A percentile compares a stretch with the other conserved stretches of the same genome.
These are phyloP conservation scores for Albula goreensis DNA, from an alignment of 2,113 vertebrate genomes.

Conservation along the genomic window DNA sequence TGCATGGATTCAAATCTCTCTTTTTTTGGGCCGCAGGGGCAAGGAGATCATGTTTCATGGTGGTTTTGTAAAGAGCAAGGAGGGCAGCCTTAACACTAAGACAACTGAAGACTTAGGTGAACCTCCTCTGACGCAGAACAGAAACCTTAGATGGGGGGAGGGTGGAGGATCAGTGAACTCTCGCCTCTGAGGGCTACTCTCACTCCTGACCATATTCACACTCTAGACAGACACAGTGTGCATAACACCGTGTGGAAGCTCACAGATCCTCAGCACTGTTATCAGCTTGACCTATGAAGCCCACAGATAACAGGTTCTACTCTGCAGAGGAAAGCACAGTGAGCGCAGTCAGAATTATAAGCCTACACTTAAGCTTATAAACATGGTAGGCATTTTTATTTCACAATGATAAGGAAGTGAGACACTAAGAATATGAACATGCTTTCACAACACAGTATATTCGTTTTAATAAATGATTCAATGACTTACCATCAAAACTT, in stretches of 20 bases:
- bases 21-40: background rate
- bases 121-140: background rate
- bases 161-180: background rate
- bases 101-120: background rate
- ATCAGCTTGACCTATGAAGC: no score
- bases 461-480: background rate
- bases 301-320: no score
- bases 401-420: no score
- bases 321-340: no score
- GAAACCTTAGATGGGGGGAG: background rate
- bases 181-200: background rate
- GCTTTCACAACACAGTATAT: background rate
- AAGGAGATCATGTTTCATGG: background rate
- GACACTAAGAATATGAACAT: background rate
- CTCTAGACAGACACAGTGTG: background rate
- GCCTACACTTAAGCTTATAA: no score
- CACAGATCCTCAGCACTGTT: background rate
- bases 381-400: no score
- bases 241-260: no score
- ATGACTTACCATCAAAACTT: conserved; percentile 92
- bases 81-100: background rate
- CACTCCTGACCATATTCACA: background rate
- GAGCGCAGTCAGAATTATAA: no score
- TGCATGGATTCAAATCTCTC: background rate
- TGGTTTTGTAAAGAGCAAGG: background rate